phyloP scores from a whole-genome alignment of 1,140 invertebrate genomes.

The Nomia melanderi region DNA sequence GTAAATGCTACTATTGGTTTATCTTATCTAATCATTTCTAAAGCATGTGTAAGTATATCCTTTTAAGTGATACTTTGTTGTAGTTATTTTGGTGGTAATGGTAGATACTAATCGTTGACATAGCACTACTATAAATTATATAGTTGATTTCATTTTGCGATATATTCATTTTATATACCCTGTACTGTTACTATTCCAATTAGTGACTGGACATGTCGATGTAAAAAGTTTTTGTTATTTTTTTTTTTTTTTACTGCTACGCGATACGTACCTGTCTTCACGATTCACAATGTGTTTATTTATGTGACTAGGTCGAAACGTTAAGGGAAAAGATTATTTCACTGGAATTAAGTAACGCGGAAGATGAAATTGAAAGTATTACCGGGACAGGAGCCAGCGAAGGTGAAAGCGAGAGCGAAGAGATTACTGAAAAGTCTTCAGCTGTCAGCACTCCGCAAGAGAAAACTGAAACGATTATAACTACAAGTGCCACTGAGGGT shows the following conservation, averaged over 20 bases:
- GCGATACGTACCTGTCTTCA: not conserved
- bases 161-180: not conserved
- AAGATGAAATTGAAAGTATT: conserved; percentile 82
- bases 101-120: conserved; percentile 14
- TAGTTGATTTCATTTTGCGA: not conserved
- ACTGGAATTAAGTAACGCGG: conserved; percentile 88
- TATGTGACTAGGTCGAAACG: conserved; percentile 88
- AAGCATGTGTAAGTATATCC: conserved; percentile 33
- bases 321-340: conserved; percentile 94
- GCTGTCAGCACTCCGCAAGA: conserved; percentile 66
- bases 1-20: conserved; percentile 59
- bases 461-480: conserved; percentile 66
- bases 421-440: conserved; percentile 68
- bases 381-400: conserved; percentile 78
- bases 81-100: conserved; percentile 18
- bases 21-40: conserved; percentile 43
- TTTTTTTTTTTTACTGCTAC: not conserved
- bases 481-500: conserved; percentile 68
- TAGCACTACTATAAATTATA: conserved; percentile 1
- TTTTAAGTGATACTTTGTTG: not conserved
- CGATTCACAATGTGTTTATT: conserved; percentile 30
- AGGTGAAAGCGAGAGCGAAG: conserved; percentile 79
- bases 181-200: conserved; percentile 6
- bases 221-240: conserved; percentile 2
- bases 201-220: not conserved